Percentiles rank a stretch among this genome's conserved stretches.
phyloP scores from a whole-genome alignment of 2,888 invertebrate species.

The Drosophila siamana region DNA sequence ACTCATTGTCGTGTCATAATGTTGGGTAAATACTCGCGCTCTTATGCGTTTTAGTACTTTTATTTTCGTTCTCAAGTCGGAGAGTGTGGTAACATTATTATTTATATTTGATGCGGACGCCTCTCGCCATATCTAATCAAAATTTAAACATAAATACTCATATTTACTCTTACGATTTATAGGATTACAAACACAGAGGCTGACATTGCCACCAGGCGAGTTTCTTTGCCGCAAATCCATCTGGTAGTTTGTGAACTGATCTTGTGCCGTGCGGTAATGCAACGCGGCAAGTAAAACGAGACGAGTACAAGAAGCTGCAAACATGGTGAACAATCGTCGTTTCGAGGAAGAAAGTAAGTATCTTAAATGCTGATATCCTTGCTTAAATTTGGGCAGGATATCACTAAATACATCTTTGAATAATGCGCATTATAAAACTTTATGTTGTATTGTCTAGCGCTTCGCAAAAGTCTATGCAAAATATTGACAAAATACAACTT shows the following conservation, averaged over 20 bases:
- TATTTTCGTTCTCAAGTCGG: not conserved
- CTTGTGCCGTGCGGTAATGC: slow-evolving; percentile 30
- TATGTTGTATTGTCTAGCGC: not conserved
- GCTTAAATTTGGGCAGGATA: not conserved
- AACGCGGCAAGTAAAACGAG: not conserved
- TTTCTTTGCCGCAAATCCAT: slow-evolving; percentile 4
- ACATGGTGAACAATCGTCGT: slow-evolving; percentile 56
- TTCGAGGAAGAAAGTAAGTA: slow-evolving; percentile 45
- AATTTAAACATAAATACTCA: slow-evolving; percentile 25
- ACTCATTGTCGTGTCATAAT: slow-evolving; percentile 30
- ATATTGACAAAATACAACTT: too few species aligned
- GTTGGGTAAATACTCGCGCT: slow-evolving; percentile 17
- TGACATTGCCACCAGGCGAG: slow-evolving; percentile 1
- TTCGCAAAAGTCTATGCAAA: not conserved
- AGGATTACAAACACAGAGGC: slow-evolving; percentile 32
- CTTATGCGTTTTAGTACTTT: not conserved
- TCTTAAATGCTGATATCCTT: not conserved
- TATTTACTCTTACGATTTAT: slow-evolving; percentile 41
- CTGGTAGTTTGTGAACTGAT: slow-evolving; percentile 26
- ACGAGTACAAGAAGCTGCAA: slow-evolving; percentile 1
- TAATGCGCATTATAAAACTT: not conserved
- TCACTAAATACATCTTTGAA: not conserved
- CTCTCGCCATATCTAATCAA: slow-evolving; percentile 40
- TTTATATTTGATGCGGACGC: not conserved
- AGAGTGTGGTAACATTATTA: not conserved